Conservation (phyloP, 1,140 invertebrate species). For the Megathymus violae region DNA sequence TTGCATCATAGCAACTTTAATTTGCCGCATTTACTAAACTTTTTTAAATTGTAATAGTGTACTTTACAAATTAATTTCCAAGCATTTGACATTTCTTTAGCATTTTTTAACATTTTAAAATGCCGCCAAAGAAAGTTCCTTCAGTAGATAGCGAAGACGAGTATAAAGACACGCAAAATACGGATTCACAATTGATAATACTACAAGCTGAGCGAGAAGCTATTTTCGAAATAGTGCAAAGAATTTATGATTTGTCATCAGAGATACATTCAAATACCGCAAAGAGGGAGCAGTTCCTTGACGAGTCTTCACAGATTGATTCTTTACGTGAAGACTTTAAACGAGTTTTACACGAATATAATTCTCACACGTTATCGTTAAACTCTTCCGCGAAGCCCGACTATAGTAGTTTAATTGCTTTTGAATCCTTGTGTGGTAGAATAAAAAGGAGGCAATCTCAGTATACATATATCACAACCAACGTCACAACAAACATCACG, state of each 20-base stretch:
- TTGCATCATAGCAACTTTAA: no score
- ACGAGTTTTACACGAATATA: constrained; percentile 14
- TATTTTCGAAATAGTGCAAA: constrained; percentile 15
- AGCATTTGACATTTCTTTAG: neutral
- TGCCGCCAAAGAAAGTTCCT: constrained; percentile 6
- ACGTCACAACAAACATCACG: constrained; percentile 2
- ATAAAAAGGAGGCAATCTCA: constrained; percentile 12
- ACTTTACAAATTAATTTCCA: no score
- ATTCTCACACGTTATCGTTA: constrained; percentile 1
- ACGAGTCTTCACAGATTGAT: constrained; percentile 13
- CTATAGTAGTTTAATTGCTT: constrained; percentile 18
- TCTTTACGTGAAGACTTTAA: constrained; percentile 23
- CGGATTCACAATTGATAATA: constrained; percentile 1
- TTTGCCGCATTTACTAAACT: no score
- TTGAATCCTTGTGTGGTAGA: constrained; percentile 13
- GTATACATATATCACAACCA: neutral
- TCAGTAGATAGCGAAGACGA: constrained; percentile 2
- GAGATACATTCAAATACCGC: neutral
- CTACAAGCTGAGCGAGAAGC: constrained; percentile 18
- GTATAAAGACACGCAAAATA: neutral
- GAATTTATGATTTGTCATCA: constrained; percentile 8
- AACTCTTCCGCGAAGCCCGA: constrained; percentile 3
- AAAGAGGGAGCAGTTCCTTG: constrained; percentile 15
- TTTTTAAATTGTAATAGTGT: no score
- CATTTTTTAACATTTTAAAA: neutral